A percentile compares a stretch with the other conserved stretches of the same genome.
These are phyloP conservation scores for Mellilla xanthometata DNA, from an alignment of 2,888 invertebrate species.

Conservation along the genomic window DNA sequence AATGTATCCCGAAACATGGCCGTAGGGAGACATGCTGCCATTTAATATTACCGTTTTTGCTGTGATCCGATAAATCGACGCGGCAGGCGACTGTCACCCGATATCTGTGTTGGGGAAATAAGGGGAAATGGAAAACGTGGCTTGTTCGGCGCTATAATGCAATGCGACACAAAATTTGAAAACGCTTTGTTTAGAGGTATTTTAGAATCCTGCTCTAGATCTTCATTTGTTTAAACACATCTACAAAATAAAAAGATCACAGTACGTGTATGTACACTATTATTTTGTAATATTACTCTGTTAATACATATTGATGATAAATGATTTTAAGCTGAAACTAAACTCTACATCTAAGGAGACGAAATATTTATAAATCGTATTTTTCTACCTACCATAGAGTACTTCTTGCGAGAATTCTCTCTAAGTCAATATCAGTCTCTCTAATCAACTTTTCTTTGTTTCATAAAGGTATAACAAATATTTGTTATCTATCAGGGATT, in stretches of 20 bases:
- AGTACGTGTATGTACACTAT: too few relatives aligned
- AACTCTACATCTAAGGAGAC: too few relatives aligned
- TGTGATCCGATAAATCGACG: constrained; percentile 9
- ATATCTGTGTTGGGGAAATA: constrained; percentile 15
- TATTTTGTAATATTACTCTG: too few relatives aligned
- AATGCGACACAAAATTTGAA: constrained; percentile 3
- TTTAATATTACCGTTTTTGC: constrained; percentile 7
- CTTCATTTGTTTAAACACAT: neutral
- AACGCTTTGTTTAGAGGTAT: neutral
- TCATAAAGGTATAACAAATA: neutral
- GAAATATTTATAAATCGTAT: too few relatives aligned
- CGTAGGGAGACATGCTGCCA: constrained; percentile 2
- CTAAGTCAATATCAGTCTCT: too few relatives aligned
- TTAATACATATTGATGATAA: too few relatives aligned
- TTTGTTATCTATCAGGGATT: constrained; percentile 1
- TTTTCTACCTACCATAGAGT: too few relatives aligned
- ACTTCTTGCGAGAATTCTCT: neutral
- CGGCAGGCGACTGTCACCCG: constrained; percentile 11
- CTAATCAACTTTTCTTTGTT: neutral
- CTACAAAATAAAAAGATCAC: too few relatives aligned
- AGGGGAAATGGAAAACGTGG: constrained; percentile 13
- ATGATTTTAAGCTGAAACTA: too few relatives aligned
- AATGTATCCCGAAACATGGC: neutral
- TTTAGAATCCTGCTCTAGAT: neutral
- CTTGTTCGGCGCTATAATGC: constrained; percentile 12